Evolutionary conservation across 2,113 vertebrate species (phyloP).

Genomic region (Cyphomyrus plagiostoma): DNA sequence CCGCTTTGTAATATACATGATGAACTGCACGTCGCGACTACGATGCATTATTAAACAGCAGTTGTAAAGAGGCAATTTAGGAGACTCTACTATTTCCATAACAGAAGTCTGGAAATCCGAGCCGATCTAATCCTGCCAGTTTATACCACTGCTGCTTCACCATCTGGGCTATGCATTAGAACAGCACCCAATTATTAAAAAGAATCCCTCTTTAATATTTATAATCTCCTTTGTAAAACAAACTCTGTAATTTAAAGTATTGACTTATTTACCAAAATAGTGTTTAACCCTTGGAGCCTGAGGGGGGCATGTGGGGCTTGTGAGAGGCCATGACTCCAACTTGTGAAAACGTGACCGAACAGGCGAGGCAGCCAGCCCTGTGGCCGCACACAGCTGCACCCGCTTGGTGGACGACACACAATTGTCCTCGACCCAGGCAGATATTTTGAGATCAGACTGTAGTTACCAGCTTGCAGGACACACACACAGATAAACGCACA

Average conservation of each 20-base stretch:
- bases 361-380: not conserved
- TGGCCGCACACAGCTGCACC: not conserved
- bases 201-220: slow-evolving; percentile 57
- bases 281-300: slow-evolving; percentile 47
- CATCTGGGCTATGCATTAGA: slow-evolving; percentile 40
- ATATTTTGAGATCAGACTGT: slow-evolving; percentile 32
- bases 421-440: slow-evolving; percentile 29
- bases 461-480: not conserved
- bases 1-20: not conserved
- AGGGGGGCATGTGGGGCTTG: not conserved
- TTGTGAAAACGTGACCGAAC: not conserved
- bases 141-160: slow-evolving; percentile 34
- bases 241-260: slow-evolving; percentile 50
- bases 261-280: slow-evolving; percentile 55
- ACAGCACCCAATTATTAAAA: slow-evolving; percentile 49
- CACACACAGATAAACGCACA: not conserved
- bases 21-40: not conserved
- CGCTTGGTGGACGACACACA: slow-evolving; percentile 23
- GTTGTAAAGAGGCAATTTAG: not conserved
- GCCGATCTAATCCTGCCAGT: slow-evolving; percentile 23
- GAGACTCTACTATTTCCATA: not conserved
- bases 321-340: not conserved
- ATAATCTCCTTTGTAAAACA: slow-evolving; percentile 58
- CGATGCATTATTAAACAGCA: slow-evolving; percentile 20
- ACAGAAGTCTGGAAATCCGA: slow-evolving; percentile 24